These are phyloP conservation scores for Sciurus niger DNA, from an alignment of 2,113 vertebrate genomes.

Conservation along the genomic window DNA sequence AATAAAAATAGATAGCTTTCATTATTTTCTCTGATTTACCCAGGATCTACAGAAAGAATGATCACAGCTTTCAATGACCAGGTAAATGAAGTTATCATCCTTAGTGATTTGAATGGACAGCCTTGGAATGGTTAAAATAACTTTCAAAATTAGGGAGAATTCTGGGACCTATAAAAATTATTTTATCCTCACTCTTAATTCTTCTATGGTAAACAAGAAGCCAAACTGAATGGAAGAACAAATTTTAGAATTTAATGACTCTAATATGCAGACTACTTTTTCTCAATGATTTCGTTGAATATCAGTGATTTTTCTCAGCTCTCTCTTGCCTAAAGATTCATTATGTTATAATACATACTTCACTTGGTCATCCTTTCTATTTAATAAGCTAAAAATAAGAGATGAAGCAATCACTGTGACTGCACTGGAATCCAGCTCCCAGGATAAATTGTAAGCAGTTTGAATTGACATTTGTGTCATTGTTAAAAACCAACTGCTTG, in stretches of 20 bases:
- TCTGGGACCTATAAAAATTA: not conserved
- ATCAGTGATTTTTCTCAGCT: conserved; percentile 1
- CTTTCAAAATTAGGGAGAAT: not conserved
- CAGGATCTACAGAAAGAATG: not conserved
- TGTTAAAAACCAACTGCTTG: conserved; percentile 71
- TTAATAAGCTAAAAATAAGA: conserved; percentile 70
- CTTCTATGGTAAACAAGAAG: not conserved
- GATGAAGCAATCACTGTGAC: not conserved
- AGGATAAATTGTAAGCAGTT: conserved; percentile 50
- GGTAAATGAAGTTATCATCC: not conserved
- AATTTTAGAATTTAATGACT: conserved; percentile 1
- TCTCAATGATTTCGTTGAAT: not conserved
- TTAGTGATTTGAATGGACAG: not conserved
- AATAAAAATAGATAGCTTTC: conserved; percentile 48
- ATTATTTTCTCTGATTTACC: not conserved
- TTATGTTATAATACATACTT: not conserved
- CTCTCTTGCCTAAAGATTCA: not conserved
- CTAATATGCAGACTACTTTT: not conserved
- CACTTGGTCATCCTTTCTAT: not conserved
- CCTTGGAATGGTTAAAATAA: not conserved
- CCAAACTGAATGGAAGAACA: not conserved
- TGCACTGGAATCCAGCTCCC: conserved; percentile 11
- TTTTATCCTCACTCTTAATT: no score
- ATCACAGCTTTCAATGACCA: not conserved
- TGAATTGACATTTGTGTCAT: conserved; percentile 66